Percentiles rank a stretch among this genome's conserved stretches.
phyloP scores from a whole-genome alignment of 92 coral and sea anemone species.

The Palythoa caribaeorum region DNA sequence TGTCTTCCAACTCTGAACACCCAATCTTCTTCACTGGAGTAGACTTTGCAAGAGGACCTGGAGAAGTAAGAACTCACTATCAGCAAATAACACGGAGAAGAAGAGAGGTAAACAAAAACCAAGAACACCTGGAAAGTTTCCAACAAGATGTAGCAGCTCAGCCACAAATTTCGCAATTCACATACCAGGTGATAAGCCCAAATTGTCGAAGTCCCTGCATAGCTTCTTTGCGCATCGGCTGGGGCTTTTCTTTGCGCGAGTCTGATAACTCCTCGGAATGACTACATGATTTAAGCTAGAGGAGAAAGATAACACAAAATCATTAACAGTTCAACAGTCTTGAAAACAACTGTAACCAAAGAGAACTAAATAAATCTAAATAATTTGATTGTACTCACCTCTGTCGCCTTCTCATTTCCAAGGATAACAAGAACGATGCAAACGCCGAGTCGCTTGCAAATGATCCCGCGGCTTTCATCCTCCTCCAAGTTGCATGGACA shows the following conservation, averaged over 20 bases:
- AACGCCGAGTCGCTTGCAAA: conserved; percentile 26
- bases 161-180: no score
- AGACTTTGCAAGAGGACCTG: conserved; percentile 25
- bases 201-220: conserved; percentile 30
- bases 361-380: background rate
- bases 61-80: conserved; percentile 13
- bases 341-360: conserved; percentile 19
- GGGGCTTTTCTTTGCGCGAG: conserved; percentile 39
- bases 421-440: conserved; percentile 35
- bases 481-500: conserved; percentile 16
- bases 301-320: background rate
- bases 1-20: conserved; percentile 3
- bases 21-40: conserved; percentile 29
- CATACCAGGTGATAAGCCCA: conserved; percentile 29
- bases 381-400: conserved; percentile 24
- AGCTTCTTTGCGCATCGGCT: conserved; percentile 15
- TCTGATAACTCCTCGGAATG: conserved; percentile 25
- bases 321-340: background rate
- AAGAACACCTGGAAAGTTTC: conserved; percentile 7
- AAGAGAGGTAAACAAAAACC: background rate
- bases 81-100: conserved; percentile 11
- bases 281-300: conserved; percentile 23
- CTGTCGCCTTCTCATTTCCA: conserved; percentile 20
- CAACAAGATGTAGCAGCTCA: background rate
- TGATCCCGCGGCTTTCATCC: conserved; percentile 14